A percentile compares a stretch with the other conserved stretches of the same genome.
phyloP scores from a whole-genome alignment of 2,113 vertebrate genomes.

The Elgaria multicarinata region DNA sequence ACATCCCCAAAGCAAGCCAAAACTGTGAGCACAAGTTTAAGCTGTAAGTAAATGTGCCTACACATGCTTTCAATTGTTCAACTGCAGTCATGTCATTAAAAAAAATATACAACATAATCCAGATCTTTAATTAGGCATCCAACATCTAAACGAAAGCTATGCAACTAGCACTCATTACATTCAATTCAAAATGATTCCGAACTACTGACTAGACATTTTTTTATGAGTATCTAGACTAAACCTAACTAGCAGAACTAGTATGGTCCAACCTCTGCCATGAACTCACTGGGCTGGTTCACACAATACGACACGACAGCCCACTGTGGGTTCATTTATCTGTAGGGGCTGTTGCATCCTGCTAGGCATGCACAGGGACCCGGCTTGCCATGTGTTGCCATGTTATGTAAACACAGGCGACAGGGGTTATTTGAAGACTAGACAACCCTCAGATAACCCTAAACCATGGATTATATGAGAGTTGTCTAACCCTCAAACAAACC shows the following conservation, averaged over 20 bases:
- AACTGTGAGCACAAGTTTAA: background rate
- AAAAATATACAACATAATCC: background rate
- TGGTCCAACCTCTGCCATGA: background rate
- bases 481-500: too few species aligned
- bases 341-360: too few species aligned
- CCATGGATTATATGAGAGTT: too few species aligned
- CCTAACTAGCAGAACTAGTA: background rate
- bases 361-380: too few species aligned
- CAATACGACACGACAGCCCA: too few species aligned
- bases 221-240: background rate
- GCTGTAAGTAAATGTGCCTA: background rate
- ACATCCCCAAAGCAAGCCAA: background rate
- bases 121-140: background rate
- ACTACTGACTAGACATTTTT: background rate
- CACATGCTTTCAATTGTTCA: background rate
- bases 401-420: too few species aligned
- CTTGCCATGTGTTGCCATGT: too few species aligned
- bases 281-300: background rate
- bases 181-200: background rate
- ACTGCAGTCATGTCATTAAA: background rate
- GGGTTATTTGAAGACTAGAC: too few species aligned
- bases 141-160: background rate
- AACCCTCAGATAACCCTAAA: too few species aligned
- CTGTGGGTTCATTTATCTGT: too few species aligned
- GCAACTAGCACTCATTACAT: background rate